Percentiles rank a stretch among this genome's conserved stretches.
Evolutionary conservation across 2,113 vertebrate genomes (phyloP).

Genomic region (Spheniscus mendiculus): DNA sequence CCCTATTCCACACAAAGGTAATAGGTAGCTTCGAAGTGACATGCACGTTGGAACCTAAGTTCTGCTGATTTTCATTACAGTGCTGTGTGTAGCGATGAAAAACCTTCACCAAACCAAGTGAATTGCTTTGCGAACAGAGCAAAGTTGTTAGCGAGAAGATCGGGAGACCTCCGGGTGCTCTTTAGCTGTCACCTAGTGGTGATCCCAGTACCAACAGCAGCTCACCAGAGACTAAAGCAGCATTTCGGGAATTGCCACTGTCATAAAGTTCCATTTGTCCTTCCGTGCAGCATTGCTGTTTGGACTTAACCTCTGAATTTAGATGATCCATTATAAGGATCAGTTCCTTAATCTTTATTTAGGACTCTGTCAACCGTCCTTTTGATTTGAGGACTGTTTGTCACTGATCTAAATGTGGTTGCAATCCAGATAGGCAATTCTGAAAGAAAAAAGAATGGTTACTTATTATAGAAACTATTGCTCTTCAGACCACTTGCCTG

Average conservation of each 20-base stretch:
- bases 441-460: not conserved
- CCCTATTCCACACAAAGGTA: not conserved
- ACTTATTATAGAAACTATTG: not conserved
- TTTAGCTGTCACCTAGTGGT: not conserved
- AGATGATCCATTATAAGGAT: not conserved
- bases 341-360: not conserved
- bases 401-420: not conserved
- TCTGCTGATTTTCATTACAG: slow-evolving; percentile 3
- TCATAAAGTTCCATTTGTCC: not conserved
- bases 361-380: not conserved
- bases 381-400: not conserved
- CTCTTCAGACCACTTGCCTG: not conserved
- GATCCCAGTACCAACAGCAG: not conserved
- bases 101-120: not conserved
- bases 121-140: not conserved
- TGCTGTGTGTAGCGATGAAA: not conserved
- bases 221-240: not conserved
- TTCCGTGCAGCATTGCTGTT: not conserved
- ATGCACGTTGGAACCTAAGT: not conserved
- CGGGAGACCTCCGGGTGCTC: not conserved
- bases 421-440: not conserved
- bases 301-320: not conserved
- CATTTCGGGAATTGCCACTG: not conserved
- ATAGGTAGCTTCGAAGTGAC: not conserved
- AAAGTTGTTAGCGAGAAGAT: not conserved